A percentile compares a stretch with the other conserved stretches of the same genome.
These are phyloP conservation scores for Shargacucullia verbasci DNA, from an alignment of 2,888 invertebrate species.

Conservation along the genomic window DNA sequence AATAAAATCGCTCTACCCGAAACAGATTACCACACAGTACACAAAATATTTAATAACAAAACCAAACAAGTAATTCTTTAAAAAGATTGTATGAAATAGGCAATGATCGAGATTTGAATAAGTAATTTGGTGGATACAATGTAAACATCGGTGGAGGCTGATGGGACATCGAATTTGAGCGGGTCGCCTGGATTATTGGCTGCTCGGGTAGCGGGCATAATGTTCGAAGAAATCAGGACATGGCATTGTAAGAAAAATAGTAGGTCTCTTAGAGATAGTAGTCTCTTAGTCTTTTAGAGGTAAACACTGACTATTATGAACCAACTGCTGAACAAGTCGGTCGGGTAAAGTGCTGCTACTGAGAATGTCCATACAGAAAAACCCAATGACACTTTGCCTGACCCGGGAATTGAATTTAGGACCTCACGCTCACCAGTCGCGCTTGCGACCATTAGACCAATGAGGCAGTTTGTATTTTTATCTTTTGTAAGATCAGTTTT, in stretches of 20 bases:
- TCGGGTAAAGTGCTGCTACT: too few relatives aligned
- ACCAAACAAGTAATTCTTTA: constrained; percentile 31
- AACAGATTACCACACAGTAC: constrained; percentile 22
- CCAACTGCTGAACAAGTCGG: too few relatives aligned
- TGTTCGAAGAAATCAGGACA: not conserved
- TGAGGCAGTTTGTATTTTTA: too few relatives aligned
- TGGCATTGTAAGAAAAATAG: not conserved
- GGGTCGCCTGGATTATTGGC: constrained; percentile 58
- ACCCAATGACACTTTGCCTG: too few relatives aligned
- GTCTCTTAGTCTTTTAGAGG: too few relatives aligned
- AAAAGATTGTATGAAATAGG: constrained; percentile 57
- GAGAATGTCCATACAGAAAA: too few relatives aligned
- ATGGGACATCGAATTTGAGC: constrained; percentile 66
- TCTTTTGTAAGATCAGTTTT: not conserved
- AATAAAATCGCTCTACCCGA: not conserved
- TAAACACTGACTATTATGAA: too few relatives aligned
- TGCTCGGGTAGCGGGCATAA: constrained; percentile 44
- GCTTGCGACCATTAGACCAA: too few relatives aligned
- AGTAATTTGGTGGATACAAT: constrained; percentile 72
- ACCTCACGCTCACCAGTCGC: too few relatives aligned
- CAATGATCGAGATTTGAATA: constrained; percentile 70
- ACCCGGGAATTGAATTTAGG: too few relatives aligned
- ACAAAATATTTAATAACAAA: constrained; percentile 39
- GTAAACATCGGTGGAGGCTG: constrained; percentile 68
- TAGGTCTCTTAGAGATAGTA: not conserved